Percentiles rank a stretch among this genome's conserved stretches.
These are phyloP conservation scores for Ascidia mentula DNA, from an alignment of 23 tunicate species.

Conservation along the genomic window DNA sequence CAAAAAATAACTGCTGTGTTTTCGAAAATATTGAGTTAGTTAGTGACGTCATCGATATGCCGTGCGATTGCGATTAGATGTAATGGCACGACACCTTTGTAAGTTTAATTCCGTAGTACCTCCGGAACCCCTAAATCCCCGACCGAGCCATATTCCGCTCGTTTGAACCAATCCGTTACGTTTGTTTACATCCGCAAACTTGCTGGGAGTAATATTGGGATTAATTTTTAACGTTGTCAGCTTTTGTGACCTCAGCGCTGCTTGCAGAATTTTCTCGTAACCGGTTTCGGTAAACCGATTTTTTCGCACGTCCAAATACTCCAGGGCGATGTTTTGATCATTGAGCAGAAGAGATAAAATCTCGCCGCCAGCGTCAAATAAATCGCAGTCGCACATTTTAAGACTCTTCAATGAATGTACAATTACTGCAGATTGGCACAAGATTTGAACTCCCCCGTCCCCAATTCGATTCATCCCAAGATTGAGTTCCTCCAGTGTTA, in stretches of 20 bases:
- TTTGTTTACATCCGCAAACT: not conserved
- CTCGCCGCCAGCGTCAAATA: not conserved
- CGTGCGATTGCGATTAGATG: too few relatives aligned
- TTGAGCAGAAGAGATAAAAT: not conserved
- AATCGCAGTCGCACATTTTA: not conserved
- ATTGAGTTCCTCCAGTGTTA: not conserved
- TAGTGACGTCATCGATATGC: too few relatives aligned
- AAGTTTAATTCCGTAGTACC: not conserved
- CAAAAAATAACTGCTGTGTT: too few relatives aligned
- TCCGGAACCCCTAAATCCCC: not conserved
- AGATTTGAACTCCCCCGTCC: not conserved
- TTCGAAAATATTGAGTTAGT: too few relatives aligned
- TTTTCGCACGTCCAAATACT: not conserved
- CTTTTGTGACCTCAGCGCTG: not conserved
- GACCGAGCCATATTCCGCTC: not conserved
- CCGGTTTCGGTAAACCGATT: not conserved
- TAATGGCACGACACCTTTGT: too few relatives aligned
- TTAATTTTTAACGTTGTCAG: not conserved
- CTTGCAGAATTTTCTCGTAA: not conserved
- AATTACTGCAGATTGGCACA: not conserved
- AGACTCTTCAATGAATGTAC: not conserved
- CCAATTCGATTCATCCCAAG: not conserved
- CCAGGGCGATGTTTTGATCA: not conserved
- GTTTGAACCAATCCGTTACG: not conserved
- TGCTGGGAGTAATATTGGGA: not conserved